phyloP scores from a whole-genome alignment of 1,140 invertebrate genomes.

The Diachasma alloeum region DNA sequence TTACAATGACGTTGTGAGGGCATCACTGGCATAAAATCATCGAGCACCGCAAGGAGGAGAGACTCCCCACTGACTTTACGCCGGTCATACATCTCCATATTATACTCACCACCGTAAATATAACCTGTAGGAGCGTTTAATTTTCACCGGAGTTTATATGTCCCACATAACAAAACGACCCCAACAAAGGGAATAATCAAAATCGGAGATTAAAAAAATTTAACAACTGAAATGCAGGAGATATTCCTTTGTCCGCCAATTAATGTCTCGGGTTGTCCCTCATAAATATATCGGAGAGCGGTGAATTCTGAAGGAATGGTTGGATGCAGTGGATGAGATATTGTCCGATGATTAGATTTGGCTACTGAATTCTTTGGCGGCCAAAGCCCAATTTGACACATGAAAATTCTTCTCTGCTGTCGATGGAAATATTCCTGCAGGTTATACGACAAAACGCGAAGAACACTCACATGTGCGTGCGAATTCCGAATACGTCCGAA shows the following conservation, averaged over 20 bases:
- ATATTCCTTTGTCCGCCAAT: neutral
- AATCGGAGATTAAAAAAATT: neutral
- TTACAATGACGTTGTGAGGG: constrained; percentile 60
- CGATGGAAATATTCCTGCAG: too few relatives aligned
- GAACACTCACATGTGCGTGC: too few relatives aligned
- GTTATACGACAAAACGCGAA: too few relatives aligned
- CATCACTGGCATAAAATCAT: constrained; percentile 52
- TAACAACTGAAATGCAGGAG: neutral
- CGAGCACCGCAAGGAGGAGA: constrained; percentile 38
- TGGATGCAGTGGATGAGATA: too few relatives aligned
- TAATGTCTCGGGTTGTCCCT: neutral
- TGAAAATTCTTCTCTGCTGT: too few relatives aligned
- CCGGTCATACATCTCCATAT: constrained; percentile 47
- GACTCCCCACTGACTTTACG: constrained; percentile 60
- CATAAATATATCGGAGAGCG: neutral
- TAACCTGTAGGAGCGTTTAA: constrained; percentile 44
- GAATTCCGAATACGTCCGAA: too few relatives aligned
- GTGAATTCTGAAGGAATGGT: neutral
- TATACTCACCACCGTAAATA: constrained; percentile 51
- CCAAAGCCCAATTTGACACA: too few relatives aligned
- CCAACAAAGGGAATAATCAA: neutral
- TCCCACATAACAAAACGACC: neutral
- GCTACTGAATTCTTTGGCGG: neutral
- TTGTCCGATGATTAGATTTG: neutral
- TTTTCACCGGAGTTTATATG: constrained; percentile 37